Evolutionary conservation across 2,797 vertebrate genomes (phyloP).

Genomic region (Cryptoblepharus egeriae): DNA sequence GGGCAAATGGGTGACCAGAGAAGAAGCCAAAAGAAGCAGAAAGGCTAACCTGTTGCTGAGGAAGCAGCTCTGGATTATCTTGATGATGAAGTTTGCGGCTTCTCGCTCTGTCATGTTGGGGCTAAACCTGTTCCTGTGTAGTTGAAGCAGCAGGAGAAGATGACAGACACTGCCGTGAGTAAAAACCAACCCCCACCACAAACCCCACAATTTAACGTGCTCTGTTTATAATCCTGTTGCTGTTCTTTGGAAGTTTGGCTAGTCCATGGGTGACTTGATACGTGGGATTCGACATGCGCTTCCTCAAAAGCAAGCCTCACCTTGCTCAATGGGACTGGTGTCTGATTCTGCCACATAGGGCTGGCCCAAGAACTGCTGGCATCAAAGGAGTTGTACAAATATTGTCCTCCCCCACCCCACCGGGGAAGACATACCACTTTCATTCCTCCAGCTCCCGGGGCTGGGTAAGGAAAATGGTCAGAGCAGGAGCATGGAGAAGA

Average conservation of each 20-base stretch:
- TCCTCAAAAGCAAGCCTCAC: not conserved
- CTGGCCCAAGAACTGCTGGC: too few species aligned
- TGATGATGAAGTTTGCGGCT: conserved; percentile 95
- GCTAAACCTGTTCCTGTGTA: conserved; percentile 90
- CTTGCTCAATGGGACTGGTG: not conserved
- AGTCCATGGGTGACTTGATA: too few species aligned
- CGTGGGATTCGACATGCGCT: not conserved
- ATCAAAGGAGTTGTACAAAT: too few species aligned
- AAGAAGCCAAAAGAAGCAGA: not conserved
- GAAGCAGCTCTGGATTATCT: conserved; percentile 98
- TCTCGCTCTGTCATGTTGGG: conserved; percentile 97
- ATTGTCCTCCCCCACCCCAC: too few species aligned
- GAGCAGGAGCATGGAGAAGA: too few species aligned
- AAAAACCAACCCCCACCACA: not conserved
- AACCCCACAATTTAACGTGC: too few species aligned
- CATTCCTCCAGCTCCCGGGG: too few species aligned
- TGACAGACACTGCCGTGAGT: conserved; percentile 20
- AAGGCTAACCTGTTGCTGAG: conserved; percentile 93
- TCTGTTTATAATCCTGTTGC: too few species aligned
- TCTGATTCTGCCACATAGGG: not conserved
- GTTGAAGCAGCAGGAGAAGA: not conserved
- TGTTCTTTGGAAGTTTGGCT: not conserved
- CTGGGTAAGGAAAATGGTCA: too few species aligned
- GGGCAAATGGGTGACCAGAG: not conserved
- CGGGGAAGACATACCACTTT: too few species aligned